Base-by-base conservation (phyloP, 2,888 invertebrate genomes). In the Tuberolachnus salignus region DNA sequence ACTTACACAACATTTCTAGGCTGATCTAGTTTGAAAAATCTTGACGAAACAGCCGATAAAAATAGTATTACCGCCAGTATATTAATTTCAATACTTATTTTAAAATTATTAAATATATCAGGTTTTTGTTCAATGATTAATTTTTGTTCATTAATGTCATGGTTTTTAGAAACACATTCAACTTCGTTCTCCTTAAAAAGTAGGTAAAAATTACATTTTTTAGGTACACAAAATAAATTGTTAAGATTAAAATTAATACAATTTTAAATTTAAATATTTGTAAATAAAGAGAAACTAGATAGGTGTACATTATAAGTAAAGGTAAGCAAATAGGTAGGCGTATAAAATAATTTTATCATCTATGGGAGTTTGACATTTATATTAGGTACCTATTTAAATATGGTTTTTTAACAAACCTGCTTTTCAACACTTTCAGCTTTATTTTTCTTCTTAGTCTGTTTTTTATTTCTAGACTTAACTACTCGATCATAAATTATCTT, bases 1-100 rank as follows among this genome's bases (percentile, higher is more conserved):
- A 90, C 94, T 91, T 89, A 97, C 96, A 97, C 97, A 84, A 97
- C 92, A 87, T 92, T 91, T 82, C 89, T 89, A 1, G 97, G 97
- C 84, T 94, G 90, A 82, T 93, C 91, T 63, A 97, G 87, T 84
- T 90, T 91, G 86, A 95, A 95, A 84, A 97, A 89, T 83, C 97
- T 89, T 42, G 95, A 94, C 23, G 88, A 85, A 75, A 95, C 86
- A 61, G 92, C 92, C 82, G 91, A 84, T 16, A 90, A 80, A 84
- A 96, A 90, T 80, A 97, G 86, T 64, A 88, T 83, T 81, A 92
- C 82, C 75, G 93, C 93, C 80, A 95, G 88, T 74, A 94, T 84
- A 86, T 95, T 94, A 81, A 95, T 86, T 85, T 92, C 90, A 80
- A 94, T 78, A 51, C 69, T 78, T 21, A 78, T 78, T 59, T 78